Conservation (phyloP, 2,888 invertebrate species). For the Malacosoma neustria region DNA sequence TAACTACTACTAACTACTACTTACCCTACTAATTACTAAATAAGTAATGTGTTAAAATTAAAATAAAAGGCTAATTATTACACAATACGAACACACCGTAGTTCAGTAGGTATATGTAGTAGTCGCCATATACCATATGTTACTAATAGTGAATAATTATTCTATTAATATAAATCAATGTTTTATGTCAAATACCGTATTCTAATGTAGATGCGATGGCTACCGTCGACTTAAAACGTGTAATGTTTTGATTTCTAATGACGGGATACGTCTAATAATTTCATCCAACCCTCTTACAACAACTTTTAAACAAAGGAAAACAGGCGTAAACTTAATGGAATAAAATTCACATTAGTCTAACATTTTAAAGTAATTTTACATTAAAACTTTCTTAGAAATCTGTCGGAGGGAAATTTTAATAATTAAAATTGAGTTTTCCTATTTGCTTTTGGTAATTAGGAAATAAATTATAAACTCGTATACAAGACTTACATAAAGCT, state of each 20-base stretch:
- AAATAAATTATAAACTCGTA: no score
- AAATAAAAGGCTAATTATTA: no score
- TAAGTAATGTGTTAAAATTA: no score
- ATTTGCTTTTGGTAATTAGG: conserved; percentile 8
- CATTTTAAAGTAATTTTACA: conserved; percentile 38
- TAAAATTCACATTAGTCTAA: conserved; percentile 12
- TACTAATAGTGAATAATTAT: no score
- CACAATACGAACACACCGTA: no score
- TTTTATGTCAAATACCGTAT: conserved; percentile 21
- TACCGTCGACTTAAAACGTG: conserved; percentile 27
- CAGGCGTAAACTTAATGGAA: conserved; percentile 7
- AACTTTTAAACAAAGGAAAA: conserved; percentile 11
- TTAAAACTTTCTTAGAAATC: conserved; percentile 30
- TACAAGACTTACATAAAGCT: no score
- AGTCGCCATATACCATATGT: no score
- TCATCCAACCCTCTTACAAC: conserved; percentile 26
- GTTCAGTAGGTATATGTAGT: no score
- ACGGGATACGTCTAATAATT: conserved; percentile 60
- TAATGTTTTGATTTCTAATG: conserved; percentile 66
- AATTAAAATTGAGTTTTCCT: conserved; percentile 32
- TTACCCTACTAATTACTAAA: no score
- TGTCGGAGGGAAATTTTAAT: conserved; percentile 32
- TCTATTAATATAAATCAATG: neutral
- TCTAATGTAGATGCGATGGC: conserved; percentile 9
- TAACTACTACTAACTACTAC: no score